Evolutionary conservation across 2,113 vertebrate species (phyloP), one percentile per base, ranked within the genome.

Genomic region (Loxodonta africana): DNA sequence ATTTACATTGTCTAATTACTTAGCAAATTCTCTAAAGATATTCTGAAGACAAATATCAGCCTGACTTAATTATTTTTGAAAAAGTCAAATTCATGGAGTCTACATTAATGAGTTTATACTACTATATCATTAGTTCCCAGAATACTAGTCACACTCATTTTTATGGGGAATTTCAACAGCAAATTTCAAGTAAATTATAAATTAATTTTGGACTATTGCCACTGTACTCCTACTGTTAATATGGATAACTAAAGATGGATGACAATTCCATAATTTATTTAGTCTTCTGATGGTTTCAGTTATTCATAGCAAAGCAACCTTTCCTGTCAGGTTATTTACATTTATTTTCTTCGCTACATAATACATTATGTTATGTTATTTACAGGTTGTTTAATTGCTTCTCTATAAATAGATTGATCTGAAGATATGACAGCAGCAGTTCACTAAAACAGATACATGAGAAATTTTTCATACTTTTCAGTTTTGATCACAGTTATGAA

Each of bases 361-460:
- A 71, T 92, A 46, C 2, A n/a, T 26, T 74, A 18, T 89, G 14
- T 60, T 46, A 37, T 76, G 8, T 63, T 82, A 87, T 62, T 62
- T 65, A 60, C 90, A 12, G 1, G 48, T 90, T n/a, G 2, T 89
- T 26, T 48, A 76, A 21, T 90, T 90, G 18, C 10, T 76, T 95
- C 33, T 76, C 25, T 92, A 10, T 81, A 67, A 92, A 69, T 96
- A 78, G 30, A 95, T 85, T 57, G 53, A 12, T 57, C 67, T 87
- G n/a, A 87, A 74, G 14, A 62, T 82, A 62, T 69, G 48, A 7
- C 8, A 78, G 6, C 26, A 89, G 2, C 18, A 71, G 18, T 87
- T 90, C 21, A 93, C 41, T 92, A 93, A 90, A 76, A 76, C 78
- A 73, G 28, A 5, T 90, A 48, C 30, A n/a, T 93, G 83, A 93